These are phyloP conservation scores for Colostygia pectinataria DNA, from an alignment of 2,888 invertebrate genomes.

Conservation along the genomic window DNA sequence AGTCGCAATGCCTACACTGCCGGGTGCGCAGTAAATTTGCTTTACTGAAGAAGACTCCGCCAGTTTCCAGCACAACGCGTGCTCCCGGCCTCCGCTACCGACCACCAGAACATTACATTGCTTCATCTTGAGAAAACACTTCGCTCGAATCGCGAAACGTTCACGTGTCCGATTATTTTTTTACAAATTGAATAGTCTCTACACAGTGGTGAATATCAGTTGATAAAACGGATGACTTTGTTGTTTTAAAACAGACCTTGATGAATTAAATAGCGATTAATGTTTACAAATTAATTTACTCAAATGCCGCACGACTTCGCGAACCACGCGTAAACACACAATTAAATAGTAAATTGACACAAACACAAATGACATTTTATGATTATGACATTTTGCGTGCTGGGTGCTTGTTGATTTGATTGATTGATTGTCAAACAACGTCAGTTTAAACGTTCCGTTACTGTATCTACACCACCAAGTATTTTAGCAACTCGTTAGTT, in stretches of 20 bases:
- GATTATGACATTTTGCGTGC: neutral
- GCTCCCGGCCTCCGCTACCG: conserved; percentile 97
- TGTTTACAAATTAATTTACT: neutral
- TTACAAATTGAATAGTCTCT: neutral
- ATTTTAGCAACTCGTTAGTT: too few relatives aligned
- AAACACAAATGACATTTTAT: neutral
- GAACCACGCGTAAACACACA: conserved; percentile 62
- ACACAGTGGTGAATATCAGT: neutral
- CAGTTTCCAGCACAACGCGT: conserved; percentile 97
- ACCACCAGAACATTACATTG: conserved; percentile 88
- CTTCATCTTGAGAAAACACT: conserved; percentile 54
- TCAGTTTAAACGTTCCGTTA: neutral
- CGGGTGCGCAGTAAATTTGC: conserved; percentile 92
- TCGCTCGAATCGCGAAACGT: conserved; percentile 22
- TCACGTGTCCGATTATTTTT: conserved; percentile 45
- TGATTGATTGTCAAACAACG: neutral
- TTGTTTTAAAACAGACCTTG: neutral
- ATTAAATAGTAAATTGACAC: conserved; percentile 36
- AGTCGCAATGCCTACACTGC: conserved; percentile 92
- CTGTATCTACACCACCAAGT: too few relatives aligned
- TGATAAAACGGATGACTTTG: neutral
- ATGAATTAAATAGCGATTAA: neutral
- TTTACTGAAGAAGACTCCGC: conserved; percentile 89
- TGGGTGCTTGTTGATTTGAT: neutral
- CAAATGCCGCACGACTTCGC: conserved; percentile 41